Percentiles rank a stretch among this genome's conserved stretches.
Conservation (phyloP, 2,113 vertebrate genomes). For the Chloroceryle aenea region DNA sequence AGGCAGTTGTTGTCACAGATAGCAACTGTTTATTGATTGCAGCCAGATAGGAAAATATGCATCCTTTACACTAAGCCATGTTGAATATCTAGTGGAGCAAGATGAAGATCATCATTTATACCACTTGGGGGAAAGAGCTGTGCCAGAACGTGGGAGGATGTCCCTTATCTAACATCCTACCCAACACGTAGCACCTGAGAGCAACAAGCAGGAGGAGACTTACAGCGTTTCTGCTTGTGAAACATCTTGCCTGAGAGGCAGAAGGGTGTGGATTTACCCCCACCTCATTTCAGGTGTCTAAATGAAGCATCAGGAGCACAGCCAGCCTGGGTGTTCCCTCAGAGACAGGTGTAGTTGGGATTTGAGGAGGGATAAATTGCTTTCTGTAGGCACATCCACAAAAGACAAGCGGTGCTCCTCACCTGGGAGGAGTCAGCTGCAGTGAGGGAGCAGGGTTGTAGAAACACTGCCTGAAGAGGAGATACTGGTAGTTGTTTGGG, state of each 20-base stretch:
- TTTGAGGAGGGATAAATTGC: background rate
- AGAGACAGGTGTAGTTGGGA: background rate
- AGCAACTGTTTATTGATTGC: conserved; percentile 8
- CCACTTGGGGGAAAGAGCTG: background rate
- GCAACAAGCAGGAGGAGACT: background rate
- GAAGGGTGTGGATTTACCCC: background rate
- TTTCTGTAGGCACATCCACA: background rate
- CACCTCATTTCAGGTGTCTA: background rate
- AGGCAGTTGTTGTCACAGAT: background rate
- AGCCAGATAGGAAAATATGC: background rate
- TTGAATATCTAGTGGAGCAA: background rate
- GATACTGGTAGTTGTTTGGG: background rate
- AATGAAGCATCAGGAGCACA: background rate
- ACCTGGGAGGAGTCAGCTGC: background rate
- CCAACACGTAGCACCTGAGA: background rate
- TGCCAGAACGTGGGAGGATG: background rate
- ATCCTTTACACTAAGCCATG: background rate
- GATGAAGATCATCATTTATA: background rate
- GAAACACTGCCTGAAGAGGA: background rate
- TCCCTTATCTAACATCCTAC: background rate
- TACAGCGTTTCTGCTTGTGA: background rate
- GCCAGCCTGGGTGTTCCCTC: background rate
- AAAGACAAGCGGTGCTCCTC: background rate
- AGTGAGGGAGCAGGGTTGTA: background rate
- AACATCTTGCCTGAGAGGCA: background rate